Evolutionary conservation across 2,888 invertebrate species (phyloP).

Genomic region (Aporophyla lueneburgensis): DNA sequence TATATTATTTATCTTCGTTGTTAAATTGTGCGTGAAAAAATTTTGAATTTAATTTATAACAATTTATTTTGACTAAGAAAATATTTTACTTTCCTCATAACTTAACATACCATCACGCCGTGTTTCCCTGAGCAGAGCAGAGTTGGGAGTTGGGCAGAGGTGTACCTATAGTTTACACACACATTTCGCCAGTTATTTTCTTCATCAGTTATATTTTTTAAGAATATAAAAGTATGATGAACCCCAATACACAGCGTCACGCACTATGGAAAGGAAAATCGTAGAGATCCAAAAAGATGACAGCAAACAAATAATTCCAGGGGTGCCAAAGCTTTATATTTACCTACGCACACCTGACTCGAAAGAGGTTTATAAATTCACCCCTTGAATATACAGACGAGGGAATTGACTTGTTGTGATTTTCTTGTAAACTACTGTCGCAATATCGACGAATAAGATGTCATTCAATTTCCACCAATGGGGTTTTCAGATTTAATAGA

Average conservation of each 20-base stretch:
- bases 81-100: too few species aligned
- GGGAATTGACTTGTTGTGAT: conserved; percentile 54
- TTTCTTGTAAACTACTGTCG: conserved; percentile 38
- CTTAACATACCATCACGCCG: too few species aligned
- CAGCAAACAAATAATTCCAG: conserved; percentile 56
- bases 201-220: too few species aligned
- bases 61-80: too few species aligned
- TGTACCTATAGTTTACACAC: too few species aligned
- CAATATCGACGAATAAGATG: conserved; percentile 32
- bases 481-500: neutral
- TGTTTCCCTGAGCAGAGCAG: too few species aligned
- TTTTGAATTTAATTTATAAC: too few species aligned
- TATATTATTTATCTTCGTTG: too few species aligned
- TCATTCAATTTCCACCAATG: conserved; percentile 38
- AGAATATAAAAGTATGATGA: neutral
- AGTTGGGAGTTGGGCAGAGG: too few species aligned
- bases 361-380: conserved; percentile 56
- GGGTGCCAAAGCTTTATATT: conserved; percentile 51
- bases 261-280: neutral
- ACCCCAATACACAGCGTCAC: neutral
- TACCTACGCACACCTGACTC: conserved; percentile 59
- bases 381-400: conserved; percentile 57
- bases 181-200: too few species aligned
- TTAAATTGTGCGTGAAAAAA: too few species aligned
- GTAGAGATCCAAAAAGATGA: conserved; percentile 40